Conservation (phyloP, 2,797 vertebrate species). For the Helostoma temminkii region DNA sequence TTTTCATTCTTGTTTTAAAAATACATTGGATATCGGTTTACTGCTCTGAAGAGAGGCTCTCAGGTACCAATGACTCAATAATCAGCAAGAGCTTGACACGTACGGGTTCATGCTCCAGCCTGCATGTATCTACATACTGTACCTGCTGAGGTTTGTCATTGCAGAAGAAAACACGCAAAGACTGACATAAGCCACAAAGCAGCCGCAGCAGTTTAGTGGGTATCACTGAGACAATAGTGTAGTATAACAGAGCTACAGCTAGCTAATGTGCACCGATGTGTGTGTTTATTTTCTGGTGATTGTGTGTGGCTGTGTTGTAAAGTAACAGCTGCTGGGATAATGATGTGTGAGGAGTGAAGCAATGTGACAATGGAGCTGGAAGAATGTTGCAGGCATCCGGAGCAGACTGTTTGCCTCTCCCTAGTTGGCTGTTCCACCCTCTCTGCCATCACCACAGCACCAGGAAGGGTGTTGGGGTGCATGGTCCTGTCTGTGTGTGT, state of each 20-base stretch:
- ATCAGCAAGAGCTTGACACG: too few species aligned
- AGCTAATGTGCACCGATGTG: constrained; percentile 34
- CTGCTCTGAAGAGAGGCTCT: too few species aligned
- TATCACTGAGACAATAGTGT: constrained; percentile 3
- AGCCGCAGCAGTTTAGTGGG: background rate
- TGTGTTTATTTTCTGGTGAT: constrained; percentile 45
- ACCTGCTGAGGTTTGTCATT: too few species aligned
- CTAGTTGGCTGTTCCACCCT: constrained; percentile 42
- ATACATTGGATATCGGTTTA: too few species aligned
- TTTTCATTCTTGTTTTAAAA: too few species aligned
- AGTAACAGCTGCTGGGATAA: constrained; percentile 73
- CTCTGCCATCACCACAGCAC: constrained; percentile 1
- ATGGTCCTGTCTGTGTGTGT: constrained; percentile 15
- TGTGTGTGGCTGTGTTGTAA: constrained; percentile 36
- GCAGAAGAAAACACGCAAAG: too few species aligned
- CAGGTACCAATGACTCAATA: too few species aligned
- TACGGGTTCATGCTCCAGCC: too few species aligned
- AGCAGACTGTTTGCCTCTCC: constrained; percentile 52
- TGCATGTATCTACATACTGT: too few species aligned
- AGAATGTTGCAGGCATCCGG: constrained; percentile 60
- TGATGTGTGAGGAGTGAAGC: constrained; percentile 69
- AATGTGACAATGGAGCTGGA: constrained; percentile 70
- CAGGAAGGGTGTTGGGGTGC: background rate
- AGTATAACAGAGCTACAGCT: background rate
- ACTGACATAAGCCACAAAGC: too few species aligned